Conservation (phyloP, 1,140 invertebrate genomes). For the Drosophila insularis region DNA sequence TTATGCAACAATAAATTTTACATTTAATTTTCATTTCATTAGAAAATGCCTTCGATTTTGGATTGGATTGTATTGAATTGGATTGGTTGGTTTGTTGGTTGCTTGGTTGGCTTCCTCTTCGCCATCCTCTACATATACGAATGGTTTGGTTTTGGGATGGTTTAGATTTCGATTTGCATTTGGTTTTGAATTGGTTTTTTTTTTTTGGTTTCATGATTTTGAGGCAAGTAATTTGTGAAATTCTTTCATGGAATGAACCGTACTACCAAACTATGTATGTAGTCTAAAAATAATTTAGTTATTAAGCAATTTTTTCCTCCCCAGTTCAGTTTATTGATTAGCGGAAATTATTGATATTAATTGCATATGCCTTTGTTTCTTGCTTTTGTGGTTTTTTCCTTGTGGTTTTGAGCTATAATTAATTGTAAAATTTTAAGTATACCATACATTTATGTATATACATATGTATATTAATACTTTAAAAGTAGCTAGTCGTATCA, state of each 20-base stretch:
- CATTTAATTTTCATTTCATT: conserved; percentile 76
- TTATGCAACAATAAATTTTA: conserved; percentile 80
- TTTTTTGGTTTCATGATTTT: not conserved
- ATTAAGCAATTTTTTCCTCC: not conserved
- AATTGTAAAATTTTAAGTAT: not conserved
- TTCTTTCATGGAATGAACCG: not conserved
- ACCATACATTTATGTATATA: not conserved
- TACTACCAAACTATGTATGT: not conserved
- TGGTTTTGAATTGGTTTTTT: not conserved
- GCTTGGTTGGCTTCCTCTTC: not conserved
- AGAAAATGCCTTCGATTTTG: conserved; percentile 50
- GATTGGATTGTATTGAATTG: conserved; percentile 22
- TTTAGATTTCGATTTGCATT: conserved; percentile 1
- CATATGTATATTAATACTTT: not conserved
- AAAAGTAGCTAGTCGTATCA: not conserved
- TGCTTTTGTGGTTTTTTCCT: not conserved
- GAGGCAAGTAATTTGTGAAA: conserved; percentile 5
- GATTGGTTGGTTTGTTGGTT: not conserved
- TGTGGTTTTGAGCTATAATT: not conserved
- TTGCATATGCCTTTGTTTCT: not conserved
- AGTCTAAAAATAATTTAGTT: conserved; percentile 4
- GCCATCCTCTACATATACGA: not conserved
- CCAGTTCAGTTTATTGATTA: not conserved
- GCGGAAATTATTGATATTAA: conserved; percentile 8
- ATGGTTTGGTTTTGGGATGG: not conserved